Percentiles rank a stretch among this genome's conserved stretches.
phyloP scores from a whole-genome alignment of 2,797 vertebrate genomes.

The Fratercula arctica region DNA sequence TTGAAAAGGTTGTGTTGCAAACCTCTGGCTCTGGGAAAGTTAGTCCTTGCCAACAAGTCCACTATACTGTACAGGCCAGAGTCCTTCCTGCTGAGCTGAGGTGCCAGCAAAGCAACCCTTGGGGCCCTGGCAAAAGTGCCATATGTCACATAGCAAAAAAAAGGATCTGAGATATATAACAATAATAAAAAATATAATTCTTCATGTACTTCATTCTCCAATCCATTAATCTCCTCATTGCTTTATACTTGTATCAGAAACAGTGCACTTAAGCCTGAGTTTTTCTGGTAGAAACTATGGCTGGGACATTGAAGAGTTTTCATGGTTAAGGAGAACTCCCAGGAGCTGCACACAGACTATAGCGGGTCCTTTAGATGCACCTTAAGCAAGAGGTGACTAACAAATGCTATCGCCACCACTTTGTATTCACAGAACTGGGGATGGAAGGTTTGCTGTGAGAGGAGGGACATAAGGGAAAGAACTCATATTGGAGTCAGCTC shows the following conservation, averaged over 20 bases:
- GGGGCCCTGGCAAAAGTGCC: neutral
- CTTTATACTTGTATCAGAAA: neutral
- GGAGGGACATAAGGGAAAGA: neutral
- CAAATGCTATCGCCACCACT: accelerated
- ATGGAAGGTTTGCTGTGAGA: neutral
- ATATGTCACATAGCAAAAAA: neutral
- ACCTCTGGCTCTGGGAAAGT: neutral
- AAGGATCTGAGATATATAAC: neutral
- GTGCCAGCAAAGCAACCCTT: neutral
- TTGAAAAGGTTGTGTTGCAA: neutral
- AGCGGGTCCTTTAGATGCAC: neutral
- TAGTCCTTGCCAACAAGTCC: neutral
- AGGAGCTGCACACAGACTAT: neutral
- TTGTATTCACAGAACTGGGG: neutral
- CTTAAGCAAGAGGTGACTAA: neutral
- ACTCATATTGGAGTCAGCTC: neutral
- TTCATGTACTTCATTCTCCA: neutral
- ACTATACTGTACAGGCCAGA: neutral
- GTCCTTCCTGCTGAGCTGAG: neutral
- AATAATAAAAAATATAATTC: neutral
- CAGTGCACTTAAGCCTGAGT: neutral
- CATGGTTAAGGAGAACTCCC: neutral
- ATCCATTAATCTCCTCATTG: neutral
- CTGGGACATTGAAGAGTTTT: neutral
- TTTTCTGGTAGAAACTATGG: neutral